Base-by-base conservation (phyloP, 2,113 vertebrate genomes). In the Otocyon megalotis region DNA sequence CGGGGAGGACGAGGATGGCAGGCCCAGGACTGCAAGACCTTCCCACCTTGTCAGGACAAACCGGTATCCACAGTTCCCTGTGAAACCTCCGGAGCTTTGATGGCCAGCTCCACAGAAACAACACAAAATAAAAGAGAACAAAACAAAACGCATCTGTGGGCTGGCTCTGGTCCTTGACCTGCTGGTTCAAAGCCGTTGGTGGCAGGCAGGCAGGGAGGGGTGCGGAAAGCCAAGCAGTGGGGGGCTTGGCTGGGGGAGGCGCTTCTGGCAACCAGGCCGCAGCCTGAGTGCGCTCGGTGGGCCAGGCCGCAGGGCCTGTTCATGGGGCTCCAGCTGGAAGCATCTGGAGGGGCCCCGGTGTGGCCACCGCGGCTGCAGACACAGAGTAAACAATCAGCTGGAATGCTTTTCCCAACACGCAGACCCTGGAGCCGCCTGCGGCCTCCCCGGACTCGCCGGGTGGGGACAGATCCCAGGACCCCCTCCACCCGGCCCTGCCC, bases 141-240 rank as follows among this genome's bases (percentile, higher is more conserved):
- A 77, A 93, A 50, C n/a, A 37, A 24, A n/a, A 67, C 5, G 1
- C 11, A 12, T 22, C 53, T 19, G 43, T 1, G 32, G 48, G 72
- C 30, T 24, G 0, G 17, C 54, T 28, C 30, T 10, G 22, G 63
- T 48, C 62, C 85, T 60, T 2, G 2, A 43, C 65, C 17, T 1
- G 50, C 50, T 58, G 2, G 3, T 2, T 12, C 17, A 17, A 48
- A 48, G 77, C 77, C 16, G 16, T 5, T 5, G 24, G 54, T 1
- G 48, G 80, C 10, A 0, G 9, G 4, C 0, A 3, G 7, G 5
- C 0, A 1, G 2, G 0, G 80, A 20, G 53, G 81, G 48, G 6
- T 2, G 1, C 35, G 5, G 32, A 16, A 19, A 35, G 58, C n/a
- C 7, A 4, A 22, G 53, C 74, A 0, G 0, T 0, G 4, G 74